Base-by-base conservation (phyloP, 2,888 invertebrate genomes). In the Agriotes lineatus region DNA sequence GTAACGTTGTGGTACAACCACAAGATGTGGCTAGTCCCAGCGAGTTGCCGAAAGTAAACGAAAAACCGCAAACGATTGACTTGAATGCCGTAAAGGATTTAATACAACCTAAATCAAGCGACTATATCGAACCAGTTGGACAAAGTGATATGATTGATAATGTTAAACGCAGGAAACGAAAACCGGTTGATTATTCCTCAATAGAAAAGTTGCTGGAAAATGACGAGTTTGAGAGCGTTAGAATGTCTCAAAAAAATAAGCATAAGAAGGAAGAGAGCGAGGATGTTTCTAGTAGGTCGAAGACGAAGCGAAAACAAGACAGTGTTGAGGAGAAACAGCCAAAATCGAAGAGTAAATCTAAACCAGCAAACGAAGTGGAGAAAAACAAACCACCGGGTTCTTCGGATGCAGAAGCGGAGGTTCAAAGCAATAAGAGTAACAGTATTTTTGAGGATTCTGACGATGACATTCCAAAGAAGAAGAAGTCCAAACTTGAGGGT, bases 111-210 rank as follows among this genome's bases (percentile, higher is more conserved):
- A 42, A 42, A 16, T 16, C 9, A 18, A 12, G 14, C 9, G 16
- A 42, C 14, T 12, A 37, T n/a, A 9, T 5, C 14, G 1, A n/a
- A 1, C 7, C 18, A 42, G 25, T 22, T 10, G 25, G 42, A 12
- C 22, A 58, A 39, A 58, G 58, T 19, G 68, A 68, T 44, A 63
- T 68, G 58, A 64, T 68, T 14, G 68, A 68, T 42, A 68, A 63
- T 10, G 63, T 68, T 5, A 68, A 68, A 37, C 48, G 52, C 1
- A 63, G 68, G 18, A 68, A 63, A 22, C 25, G 68, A 19, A 68
- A 68, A 44, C 58, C 63, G 6, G 68, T 68, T n/a, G 63, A 64
- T 64, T 62, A 57, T 58, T 67, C 67, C 3, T 67, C 64, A 5
- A 60, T 59, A 12, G 60, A 65, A 39, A 60, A 65, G 39, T 37